Percentiles rank a stretch among this genome's conserved stretches.
phyloP scores from a whole-genome alignment of 2,888 invertebrate genomes.

The Danaus chrysippus region DNA sequence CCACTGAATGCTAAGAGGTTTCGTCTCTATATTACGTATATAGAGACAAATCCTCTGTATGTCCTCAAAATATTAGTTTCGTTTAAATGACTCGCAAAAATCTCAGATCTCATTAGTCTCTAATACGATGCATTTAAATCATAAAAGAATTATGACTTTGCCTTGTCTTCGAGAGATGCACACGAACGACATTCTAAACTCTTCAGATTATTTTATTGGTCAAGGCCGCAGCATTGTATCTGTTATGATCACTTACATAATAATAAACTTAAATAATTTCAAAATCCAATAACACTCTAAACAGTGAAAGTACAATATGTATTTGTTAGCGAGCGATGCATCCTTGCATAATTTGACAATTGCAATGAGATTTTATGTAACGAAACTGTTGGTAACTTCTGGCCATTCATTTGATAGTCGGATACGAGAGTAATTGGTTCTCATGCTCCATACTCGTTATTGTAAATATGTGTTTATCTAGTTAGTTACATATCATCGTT shows the following conservation, averaged over 20 bases:
- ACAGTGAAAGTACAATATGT: background rate
- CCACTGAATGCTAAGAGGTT: too few relatives aligned
- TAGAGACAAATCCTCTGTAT: too few relatives aligned
- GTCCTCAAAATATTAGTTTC: too few relatives aligned
- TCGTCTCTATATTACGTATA: too few relatives aligned
- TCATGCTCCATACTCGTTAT: too few relatives aligned
- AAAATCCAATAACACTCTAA: background rate
- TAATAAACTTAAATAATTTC: background rate
- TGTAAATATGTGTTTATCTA: too few relatives aligned
- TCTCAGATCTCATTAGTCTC: too few relatives aligned
- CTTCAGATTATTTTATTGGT: background rate
- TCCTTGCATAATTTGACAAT: constrained; percentile 5
- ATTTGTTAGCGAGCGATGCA: background rate
- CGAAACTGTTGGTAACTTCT: background rate
- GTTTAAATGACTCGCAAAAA: too few relatives aligned
- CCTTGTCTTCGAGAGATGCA: background rate
- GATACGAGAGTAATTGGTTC: too few relatives aligned
- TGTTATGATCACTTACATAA: constrained; percentile 2
- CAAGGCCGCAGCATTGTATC: background rate
- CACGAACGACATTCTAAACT: background rate
- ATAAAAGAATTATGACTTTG: background rate
- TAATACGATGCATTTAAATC: background rate
- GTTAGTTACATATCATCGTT: too few relatives aligned
- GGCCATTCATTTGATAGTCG: background rate
- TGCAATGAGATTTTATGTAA: background rate